Evolutionary conservation across 2,797 vertebrate species (phyloP), one percentile per base, ranked within the genome.

Genomic region (Aulostomus chinensis): DNA sequence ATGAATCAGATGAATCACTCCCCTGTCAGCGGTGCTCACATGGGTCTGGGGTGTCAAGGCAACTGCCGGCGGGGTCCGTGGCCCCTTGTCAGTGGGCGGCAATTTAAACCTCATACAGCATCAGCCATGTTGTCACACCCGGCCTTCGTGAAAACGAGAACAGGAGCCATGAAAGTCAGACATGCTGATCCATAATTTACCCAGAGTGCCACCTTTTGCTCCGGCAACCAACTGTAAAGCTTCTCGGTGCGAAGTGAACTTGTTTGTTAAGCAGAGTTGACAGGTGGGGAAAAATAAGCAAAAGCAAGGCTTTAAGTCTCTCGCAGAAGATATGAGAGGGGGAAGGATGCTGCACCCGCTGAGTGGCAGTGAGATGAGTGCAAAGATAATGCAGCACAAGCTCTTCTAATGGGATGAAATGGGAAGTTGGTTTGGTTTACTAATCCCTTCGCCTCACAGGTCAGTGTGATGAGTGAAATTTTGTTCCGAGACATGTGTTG

Each of bases 31-130:
- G 39, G 20, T 31, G 50, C 69, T 78, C 56, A 47, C 61, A 32
- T 1, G 34, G 76, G 68, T 64, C 42, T 32, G n/a, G 3, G 42
- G 69, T 78, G 78, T 84, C 85, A 86, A 83, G 78, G 80, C 52
- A 78, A 64, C 78, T 68, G 73, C 50, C 59, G 34, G 49, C 64
- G 15, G 58, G 64, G 73, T 57, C 56, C 20, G 24, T 48, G 58
- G 31, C 59, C 70, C 32, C 39, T 12, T 8, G 20, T 67, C 54
- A 57, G n/a, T 21, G 49, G 34, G 30, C 7, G 2, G 39, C 58
- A 31, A 76, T 84, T 76, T 76, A 79, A 71, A 80, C 60, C 54
- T 24, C 39, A 16, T 55, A 64, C 47, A 5, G 37, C 34, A 9
- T 32, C 58, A 10, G 35, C 45, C 29, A 7, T 4, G 35, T 73